Percentiles rank a stretch among this genome's conserved stretches.
phyloP scores from a whole-genome alignment of 2,113 vertebrate genomes.

The Platanista minor region DNA sequence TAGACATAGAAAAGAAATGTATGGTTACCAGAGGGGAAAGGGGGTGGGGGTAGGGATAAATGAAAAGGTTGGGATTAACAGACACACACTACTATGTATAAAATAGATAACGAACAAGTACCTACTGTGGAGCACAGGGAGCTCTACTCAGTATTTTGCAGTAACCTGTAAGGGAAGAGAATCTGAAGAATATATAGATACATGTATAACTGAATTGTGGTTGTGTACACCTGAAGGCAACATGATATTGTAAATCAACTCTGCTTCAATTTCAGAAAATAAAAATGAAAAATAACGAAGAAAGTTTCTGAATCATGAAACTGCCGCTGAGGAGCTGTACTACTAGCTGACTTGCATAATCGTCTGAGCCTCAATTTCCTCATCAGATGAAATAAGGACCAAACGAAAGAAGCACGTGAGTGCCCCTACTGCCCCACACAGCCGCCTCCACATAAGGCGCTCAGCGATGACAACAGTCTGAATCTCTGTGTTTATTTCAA shows the following conservation, averaged over 20 bases:
- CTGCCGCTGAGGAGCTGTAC: fast-evolving
- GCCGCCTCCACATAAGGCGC: fast-evolving
- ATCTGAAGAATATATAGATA: too few species aligned
- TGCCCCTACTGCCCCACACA: background rate
- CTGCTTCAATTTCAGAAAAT: background rate
- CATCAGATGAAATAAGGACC: background rate
- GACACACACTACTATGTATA: background rate
- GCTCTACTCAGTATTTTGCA: too few species aligned
- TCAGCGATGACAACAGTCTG: too few species aligned
- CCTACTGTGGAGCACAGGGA: too few species aligned
- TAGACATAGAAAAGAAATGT: background rate
- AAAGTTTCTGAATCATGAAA: background rate
- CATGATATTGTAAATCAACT: background rate
- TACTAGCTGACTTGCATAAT: fast-evolving
- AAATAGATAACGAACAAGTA: too few species aligned
- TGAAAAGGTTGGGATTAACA: background rate
- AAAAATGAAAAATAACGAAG: background rate
- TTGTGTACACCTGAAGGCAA: background rate
- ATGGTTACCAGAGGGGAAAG: background rate
- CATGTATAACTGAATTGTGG: too few species aligned
- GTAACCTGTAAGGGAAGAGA: too few species aligned
- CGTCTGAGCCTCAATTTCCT: background rate
- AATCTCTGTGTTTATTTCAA: background rate
- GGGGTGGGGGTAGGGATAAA: background rate
- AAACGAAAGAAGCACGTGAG: fast-evolving